phyloP scores from a whole-genome alignment of 1,140 invertebrate genomes.

The Hylyphantes graminicola region DNA sequence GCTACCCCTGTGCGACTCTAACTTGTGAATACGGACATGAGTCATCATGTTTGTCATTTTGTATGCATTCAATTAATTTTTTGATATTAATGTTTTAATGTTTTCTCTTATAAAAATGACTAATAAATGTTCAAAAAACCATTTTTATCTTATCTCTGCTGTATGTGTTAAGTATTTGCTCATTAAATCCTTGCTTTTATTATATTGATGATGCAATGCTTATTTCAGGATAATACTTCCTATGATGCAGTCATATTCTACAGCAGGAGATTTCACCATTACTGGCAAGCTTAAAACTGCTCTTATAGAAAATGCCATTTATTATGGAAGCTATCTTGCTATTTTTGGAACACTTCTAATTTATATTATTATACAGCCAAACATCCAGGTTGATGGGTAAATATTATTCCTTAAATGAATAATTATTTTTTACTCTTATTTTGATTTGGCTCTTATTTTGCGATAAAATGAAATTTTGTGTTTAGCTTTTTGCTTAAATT shows the following conservation, averaged over 20 bases:
- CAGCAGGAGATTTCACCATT: conserved; percentile 96
- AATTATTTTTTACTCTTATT: too few species aligned
- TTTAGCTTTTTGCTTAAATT: too few species aligned
- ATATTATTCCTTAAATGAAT: conserved; percentile 46
- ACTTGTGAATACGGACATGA: not conserved
- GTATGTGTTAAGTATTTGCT: not conserved
- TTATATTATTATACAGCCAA: conserved; percentile 91
- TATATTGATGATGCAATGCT: not conserved
- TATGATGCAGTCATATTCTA: conserved; percentile 98
- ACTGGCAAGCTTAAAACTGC: conserved; percentile 95
- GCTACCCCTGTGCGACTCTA: too few species aligned
- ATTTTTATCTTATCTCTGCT: not conserved
- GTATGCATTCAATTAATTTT: not conserved
- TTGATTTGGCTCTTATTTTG: too few species aligned
- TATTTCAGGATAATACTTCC: conserved; percentile 88
- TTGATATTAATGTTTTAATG: not conserved
- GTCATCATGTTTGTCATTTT: not conserved
- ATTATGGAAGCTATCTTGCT: conserved; percentile 96
- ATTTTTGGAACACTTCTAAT: conserved; percentile 92
- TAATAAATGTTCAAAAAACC: not conserved
- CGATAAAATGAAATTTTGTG: too few species aligned
- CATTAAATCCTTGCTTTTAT: not conserved
- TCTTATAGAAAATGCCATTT: conserved; percentile 96
- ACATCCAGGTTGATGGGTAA: conserved; percentile 88
- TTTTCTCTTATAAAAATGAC: not conserved